Percentiles rank a stretch among this genome's conserved stretches.
Evolutionary conservation across 1,140 invertebrate species (phyloP).

Genomic region (Colletes gigas): DNA sequence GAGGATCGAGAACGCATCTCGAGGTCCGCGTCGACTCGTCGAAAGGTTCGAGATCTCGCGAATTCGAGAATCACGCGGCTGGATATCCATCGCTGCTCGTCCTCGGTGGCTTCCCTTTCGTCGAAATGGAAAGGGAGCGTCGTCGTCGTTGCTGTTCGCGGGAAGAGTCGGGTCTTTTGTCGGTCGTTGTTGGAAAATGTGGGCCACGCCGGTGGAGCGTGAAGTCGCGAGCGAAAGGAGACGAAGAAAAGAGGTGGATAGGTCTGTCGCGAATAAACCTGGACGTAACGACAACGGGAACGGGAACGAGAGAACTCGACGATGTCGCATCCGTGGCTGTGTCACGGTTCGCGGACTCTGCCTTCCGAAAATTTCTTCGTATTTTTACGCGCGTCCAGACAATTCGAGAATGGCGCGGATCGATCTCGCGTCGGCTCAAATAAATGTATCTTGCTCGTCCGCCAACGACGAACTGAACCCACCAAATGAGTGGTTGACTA

Average conservation of each 20-base stretch:
- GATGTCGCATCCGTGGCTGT: background rate
- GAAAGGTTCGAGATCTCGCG: too few species aligned
- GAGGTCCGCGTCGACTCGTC: too few species aligned
- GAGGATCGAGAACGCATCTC: too few species aligned
- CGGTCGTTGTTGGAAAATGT: conserved; percentile 33
- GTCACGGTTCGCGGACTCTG: conserved; percentile 1
- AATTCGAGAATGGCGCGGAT: conserved; percentile 8
- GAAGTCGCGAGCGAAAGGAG: background rate
- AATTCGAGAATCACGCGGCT: background rate
- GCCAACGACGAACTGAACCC: too few species aligned
- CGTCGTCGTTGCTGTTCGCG: conserved; percentile 5
- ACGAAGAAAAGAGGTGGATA: background rate
- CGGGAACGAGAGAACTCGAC: background rate
- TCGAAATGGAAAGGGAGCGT: background rate
- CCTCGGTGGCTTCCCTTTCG: background rate
- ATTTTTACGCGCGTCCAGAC: conserved; percentile 18
- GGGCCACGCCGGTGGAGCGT: conserved; percentile 17
- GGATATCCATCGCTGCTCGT: conserved; percentile 11
- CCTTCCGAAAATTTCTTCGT: conserved; percentile 29
- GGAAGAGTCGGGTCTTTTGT: conserved; percentile 8
- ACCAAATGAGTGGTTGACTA: too few species aligned
- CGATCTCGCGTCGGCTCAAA: too few species aligned
- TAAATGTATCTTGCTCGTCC: too few species aligned
- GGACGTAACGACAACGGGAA: background rate
- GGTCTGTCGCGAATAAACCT: background rate